phyloP scores from a whole-genome alignment of 2,888 invertebrate species.

The Tryphoninae sp. region DNA sequence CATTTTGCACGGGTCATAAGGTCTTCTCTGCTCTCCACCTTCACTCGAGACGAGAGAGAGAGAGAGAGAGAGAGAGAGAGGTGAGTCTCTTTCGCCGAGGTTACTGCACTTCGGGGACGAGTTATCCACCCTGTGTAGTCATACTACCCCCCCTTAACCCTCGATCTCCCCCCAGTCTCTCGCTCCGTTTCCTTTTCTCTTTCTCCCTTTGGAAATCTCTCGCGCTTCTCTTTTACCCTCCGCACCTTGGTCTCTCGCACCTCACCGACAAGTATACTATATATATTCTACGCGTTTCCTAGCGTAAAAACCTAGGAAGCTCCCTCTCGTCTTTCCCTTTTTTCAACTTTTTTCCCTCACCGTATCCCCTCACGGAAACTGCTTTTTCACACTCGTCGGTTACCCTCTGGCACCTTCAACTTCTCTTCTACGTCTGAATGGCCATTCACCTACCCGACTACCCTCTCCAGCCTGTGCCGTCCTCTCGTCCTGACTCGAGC shows the following conservation, averaged over 20 bases:
- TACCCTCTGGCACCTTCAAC: conserved; percentile 45
- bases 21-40: conserved; percentile 66
- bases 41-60: conserved; percentile 58
- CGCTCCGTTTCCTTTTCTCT: conserved; percentile 17
- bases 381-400: conserved; percentile 49
- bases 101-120: conserved; percentile 80
- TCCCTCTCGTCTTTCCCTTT: conserved; percentile 23
- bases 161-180: conserved; percentile 30
- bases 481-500: conserved; percentile 12
- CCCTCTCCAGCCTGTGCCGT: conserved; percentile 11
- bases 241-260: conserved; percentile 43
- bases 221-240: conserved; percentile 67
- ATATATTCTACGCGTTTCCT: conserved; percentile 40
- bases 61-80: conserved; percentile 66
- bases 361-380: conserved; percentile 27
- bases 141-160: conserved; percentile 47
- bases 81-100: conserved; percentile 73
- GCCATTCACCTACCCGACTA: conserved; percentile 50
- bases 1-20: conserved; percentile 79
- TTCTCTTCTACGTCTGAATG: conserved; percentile 42
- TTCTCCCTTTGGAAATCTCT: conserved; percentile 54
- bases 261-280: conserved; percentile 25
- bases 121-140: conserved; percentile 72
- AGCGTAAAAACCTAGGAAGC: conserved; percentile 46
- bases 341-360: conserved; percentile 14